A percentile compares a stretch with the other conserved stretches of the same genome.
Evolutionary conservation across 2,113 vertebrate genomes (phyloP).

Genomic region (Anarrhichthys ocellatus): DNA sequence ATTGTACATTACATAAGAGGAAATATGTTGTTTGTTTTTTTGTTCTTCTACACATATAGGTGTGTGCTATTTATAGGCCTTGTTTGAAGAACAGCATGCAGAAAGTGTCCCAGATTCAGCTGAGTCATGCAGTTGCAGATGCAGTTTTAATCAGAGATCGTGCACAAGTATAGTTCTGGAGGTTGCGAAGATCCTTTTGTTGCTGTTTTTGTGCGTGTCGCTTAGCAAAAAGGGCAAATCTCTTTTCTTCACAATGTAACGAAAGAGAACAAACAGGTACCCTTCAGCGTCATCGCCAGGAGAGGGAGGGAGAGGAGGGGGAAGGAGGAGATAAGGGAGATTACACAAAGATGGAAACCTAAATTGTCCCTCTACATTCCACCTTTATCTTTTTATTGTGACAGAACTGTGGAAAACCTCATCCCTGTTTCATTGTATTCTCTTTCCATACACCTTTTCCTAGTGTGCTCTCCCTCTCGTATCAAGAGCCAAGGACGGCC

Average conservation of each 20-base stretch:
- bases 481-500: conserved; percentile 8
- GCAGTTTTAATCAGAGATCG: conserved; percentile 50
- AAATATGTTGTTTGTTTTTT: conserved; percentile 63
- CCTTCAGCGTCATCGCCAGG: conserved; percentile 20
- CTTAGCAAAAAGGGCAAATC: conserved; percentile 36
- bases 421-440: conserved; percentile 13
- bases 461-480: neutral
- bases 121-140: conserved; percentile 69
- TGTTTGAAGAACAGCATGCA: conserved; percentile 49
- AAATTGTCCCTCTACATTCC: conserved; percentile 32
- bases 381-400: conserved; percentile 35
- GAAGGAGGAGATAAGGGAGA: neutral
- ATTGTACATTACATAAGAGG: conserved; percentile 60
- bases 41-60: conserved; percentile 49
- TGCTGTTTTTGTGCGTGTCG: conserved; percentile 25
- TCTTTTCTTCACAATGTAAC: conserved; percentile 14
- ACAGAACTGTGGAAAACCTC: conserved; percentile 21
- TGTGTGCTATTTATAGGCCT: conserved; percentile 67
- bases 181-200: conserved; percentile 43
- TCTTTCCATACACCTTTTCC: neutral
- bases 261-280: conserved; percentile 52
- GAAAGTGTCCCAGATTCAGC: conserved; percentile 73
- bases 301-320: neutral
- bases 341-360: conserved; percentile 26
- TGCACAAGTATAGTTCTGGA: conserved; percentile 37